Conservation (phyloP, 2,888 invertebrate genomes). For the Drosophila neutralis region DNA sequence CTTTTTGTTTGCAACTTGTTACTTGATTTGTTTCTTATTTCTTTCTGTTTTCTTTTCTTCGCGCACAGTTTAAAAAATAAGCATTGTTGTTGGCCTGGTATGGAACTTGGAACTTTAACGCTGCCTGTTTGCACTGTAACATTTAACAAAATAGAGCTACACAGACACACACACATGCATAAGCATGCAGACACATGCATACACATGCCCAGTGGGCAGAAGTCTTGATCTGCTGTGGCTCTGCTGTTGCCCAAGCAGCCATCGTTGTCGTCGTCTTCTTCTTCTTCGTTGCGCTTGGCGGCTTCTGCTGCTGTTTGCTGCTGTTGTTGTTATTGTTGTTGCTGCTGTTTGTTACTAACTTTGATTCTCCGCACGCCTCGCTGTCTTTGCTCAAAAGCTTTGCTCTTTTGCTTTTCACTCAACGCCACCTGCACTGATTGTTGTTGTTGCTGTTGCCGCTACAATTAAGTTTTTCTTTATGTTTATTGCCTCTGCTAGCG, state of each 20-base stretch:
- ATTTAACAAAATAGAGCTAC: constrained; percentile 44
- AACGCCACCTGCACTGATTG: constrained; percentile 46
- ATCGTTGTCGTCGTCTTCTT: constrained; percentile 35
- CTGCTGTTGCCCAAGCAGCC: constrained; percentile 47
- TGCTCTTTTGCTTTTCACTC: constrained; percentile 43
- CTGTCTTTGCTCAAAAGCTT: constrained; percentile 59
- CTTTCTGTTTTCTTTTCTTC: constrained; percentile 4
- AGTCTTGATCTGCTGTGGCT: constrained; percentile 59
- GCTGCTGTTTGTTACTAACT: constrained; percentile 28
- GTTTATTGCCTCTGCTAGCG: constrained; percentile 59
- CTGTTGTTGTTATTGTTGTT: constrained; percentile 4
- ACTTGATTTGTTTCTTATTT: constrained; percentile 6
- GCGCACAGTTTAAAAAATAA: constrained; percentile 38
- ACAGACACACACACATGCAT: constrained; percentile 9
- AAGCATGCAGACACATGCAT: constrained; percentile 1
- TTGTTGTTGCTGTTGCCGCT: constrained; percentile 51
- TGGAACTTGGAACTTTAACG: constrained; percentile 35
- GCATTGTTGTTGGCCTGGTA: constrained; percentile 27
- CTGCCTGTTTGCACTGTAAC: constrained; percentile 29
- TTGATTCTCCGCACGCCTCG: constrained; percentile 17
- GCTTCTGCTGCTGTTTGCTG: constrained; percentile 63
- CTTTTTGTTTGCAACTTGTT: constrained; percentile 30
- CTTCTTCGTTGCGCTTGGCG: constrained; percentile 70
- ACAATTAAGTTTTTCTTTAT: constrained; percentile 78
- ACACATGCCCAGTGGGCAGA: constrained; percentile 51